Conservation (phyloP, 1,140 invertebrate genomes). For the Cydia pomonella region DNA sequence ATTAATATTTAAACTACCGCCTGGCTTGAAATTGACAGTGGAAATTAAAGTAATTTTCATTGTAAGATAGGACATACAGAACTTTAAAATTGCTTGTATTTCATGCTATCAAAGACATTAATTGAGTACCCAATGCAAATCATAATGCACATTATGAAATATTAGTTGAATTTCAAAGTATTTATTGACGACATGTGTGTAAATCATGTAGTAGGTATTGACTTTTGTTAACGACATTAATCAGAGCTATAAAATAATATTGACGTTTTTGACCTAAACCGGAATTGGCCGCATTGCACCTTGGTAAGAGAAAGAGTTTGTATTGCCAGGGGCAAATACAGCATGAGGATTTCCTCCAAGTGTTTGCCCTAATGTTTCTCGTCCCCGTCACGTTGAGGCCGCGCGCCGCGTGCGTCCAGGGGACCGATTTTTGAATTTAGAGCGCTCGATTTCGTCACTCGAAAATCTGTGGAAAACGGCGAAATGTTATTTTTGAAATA, state of each 20-base stretch:
- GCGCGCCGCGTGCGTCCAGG: too few relatives aligned
- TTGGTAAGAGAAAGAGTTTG: too few relatives aligned
- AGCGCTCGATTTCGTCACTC: too few relatives aligned
- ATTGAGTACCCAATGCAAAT: background rate
- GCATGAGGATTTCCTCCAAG: too few relatives aligned
- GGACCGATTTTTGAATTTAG: too few relatives aligned
- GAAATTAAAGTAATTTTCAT: background rate
- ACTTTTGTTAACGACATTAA: background rate
- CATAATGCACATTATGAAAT: background rate
- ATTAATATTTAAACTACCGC: conserved; percentile 10
- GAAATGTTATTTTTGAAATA: too few relatives aligned
- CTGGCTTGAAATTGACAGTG: conserved; percentile 15
- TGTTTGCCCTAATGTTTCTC: too few relatives aligned
- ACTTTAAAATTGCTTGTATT: background rate
- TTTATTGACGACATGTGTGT: too few relatives aligned
- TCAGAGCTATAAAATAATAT: background rate
- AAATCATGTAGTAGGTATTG: too few relatives aligned
- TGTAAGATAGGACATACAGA: background rate
- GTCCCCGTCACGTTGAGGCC: too few relatives aligned
- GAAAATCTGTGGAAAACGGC: too few relatives aligned
- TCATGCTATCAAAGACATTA: background rate
- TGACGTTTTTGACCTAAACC: background rate
- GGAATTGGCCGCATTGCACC: background rate
- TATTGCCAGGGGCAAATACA: too few relatives aligned
- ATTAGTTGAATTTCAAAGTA: background rate